These are phyloP conservation scores for Rhyacophila evoluta DNA, from an alignment of 2,888 invertebrate genomes.

Conservation along the genomic window DNA sequence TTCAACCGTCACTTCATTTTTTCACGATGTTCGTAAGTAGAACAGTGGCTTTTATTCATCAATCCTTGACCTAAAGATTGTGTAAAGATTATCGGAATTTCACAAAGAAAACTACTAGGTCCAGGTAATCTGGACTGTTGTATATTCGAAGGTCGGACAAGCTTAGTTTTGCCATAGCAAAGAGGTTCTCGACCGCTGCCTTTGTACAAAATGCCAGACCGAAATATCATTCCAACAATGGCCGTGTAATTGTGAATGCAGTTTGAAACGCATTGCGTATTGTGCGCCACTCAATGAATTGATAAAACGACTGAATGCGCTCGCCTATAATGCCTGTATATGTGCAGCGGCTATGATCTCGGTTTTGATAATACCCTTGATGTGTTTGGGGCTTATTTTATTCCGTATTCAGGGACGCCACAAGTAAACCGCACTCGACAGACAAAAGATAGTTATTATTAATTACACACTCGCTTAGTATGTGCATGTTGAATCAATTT, in stretches of 20 bases:
- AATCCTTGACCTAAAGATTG: too few species aligned
- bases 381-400: not conserved
- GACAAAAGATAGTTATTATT: not conserved
- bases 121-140: too few species aligned
- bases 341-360: constrained; percentile 13
- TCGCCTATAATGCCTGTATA: not conserved
- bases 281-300: constrained; percentile 21
- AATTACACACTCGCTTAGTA: too few species aligned
- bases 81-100: too few species aligned
- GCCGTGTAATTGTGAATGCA: constrained; percentile 24
- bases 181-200: not conserved
- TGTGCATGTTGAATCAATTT: too few species aligned
- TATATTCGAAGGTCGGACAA: too few species aligned
- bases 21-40: too few species aligned
- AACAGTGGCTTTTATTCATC: too few species aligned
- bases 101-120: too few species aligned
- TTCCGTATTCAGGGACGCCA: not conserved
- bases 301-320: constrained; percentile 19
- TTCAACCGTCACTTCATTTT: too few species aligned
- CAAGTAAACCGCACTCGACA: not conserved
- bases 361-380: constrained; percentile 22
- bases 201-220: not conserved
- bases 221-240: constrained; percentile 14
- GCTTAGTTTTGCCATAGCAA: too few species aligned
- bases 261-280: constrained; percentile 24